Evolutionary conservation across 2,797 vertebrate species (phyloP).

Genomic region (Darevskia nairensis): DNA sequence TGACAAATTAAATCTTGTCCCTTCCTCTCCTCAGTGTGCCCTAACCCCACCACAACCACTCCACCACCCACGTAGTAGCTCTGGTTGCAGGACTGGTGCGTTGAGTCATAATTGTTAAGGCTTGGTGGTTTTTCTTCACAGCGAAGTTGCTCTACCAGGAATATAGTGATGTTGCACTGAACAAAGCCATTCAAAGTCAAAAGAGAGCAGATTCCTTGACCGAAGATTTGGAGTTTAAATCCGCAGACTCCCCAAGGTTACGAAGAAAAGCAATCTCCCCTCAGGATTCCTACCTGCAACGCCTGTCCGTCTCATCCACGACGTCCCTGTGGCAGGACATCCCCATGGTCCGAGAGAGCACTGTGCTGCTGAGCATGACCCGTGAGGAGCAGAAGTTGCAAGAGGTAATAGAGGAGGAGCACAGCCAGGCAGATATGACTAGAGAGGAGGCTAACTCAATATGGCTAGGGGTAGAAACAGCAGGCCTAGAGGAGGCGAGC

Average conservation of each 20-base stretch:
- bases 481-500: background rate
- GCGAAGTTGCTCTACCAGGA: conserved; percentile 82
- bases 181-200: conserved; percentile 94
- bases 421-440: background rate
- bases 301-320: conserved; percentile 84
- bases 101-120: background rate
- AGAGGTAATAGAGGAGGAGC: conserved; percentile 83
- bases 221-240: conserved; percentile 69
- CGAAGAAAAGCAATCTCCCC: conserved; percentile 68
- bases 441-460: too few relatives aligned
- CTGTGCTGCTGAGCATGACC: conserved; percentile 82
- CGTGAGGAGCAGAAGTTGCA: conserved; percentile 91
- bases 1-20: background rate
- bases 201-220: conserved; percentile 81
- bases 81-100: background rate
- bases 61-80: background rate
- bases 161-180: conserved; percentile 89
- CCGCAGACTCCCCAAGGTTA: conserved; percentile 68
- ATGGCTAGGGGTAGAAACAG: background rate
- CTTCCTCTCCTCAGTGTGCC: too few relatives aligned
- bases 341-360: conserved; percentile 85
- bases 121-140: conserved; percentile 43
- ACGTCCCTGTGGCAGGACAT: conserved; percentile 94
- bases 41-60: background rate
- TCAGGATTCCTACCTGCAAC: conserved; percentile 81